These are phyloP conservation scores for Mixornis gularis DNA, from an alignment of 2,113 vertebrate genomes.

Conservation along the genomic window DNA sequence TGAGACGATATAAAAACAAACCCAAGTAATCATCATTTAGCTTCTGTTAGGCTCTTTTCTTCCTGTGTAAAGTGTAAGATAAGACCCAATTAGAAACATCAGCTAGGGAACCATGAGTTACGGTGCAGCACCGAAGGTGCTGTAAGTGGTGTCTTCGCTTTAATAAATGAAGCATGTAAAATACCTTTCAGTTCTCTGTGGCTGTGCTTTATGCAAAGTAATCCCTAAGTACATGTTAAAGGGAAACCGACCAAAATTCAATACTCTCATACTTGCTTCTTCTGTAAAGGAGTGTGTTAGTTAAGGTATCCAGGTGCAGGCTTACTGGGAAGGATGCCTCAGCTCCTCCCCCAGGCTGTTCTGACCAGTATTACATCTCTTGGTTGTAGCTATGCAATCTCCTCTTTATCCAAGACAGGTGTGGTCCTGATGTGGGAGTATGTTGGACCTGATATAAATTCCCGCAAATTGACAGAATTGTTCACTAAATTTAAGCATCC, in stretches of 20 bases:
- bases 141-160: not conserved
- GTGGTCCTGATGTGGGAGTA: not conserved
- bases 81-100: not conserved
- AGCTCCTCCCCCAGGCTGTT: not conserved
- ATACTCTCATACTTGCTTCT: not conserved
- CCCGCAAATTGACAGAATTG: not conserved
- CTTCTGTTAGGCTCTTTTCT: not conserved
- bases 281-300: not conserved
- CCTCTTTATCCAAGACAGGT: not conserved
- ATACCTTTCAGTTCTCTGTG: not conserved
- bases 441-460: not conserved
- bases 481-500: not conserved
- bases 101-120: not conserved
- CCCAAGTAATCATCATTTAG: not conserved
- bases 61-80: not conserved
- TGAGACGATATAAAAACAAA: not conserved
- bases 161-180: not conserved
- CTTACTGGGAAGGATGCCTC: not conserved
- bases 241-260: not conserved
- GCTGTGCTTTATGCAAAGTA: not conserved
- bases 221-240: not conserved
- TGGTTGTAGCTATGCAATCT: accelerated
- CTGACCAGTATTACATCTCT: not conserved
- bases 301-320: not conserved
- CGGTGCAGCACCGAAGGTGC: accelerated